Evolutionary conservation across 2,888 invertebrate species (phyloP).

Genomic region (Anthophora plumipes): DNA sequence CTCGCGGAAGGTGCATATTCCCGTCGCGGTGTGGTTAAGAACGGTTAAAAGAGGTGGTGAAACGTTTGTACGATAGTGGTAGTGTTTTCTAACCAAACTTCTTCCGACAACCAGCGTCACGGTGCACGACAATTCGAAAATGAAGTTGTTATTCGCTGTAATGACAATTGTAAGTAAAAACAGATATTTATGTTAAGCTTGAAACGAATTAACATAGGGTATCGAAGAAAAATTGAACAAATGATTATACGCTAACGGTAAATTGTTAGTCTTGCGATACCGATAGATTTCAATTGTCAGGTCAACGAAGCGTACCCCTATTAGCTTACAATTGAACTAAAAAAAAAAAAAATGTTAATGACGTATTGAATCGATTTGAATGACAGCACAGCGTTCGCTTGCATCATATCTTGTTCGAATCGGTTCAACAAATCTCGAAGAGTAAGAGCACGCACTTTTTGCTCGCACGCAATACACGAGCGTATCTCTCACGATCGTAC

Average conservation of each 20-base stretch:
- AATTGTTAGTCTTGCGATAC: not conserved
- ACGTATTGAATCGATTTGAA: not conserved
- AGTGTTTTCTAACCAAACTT: conserved; percentile 12
- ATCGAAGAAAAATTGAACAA: no score
- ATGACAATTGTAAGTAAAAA: conserved; percentile 45
- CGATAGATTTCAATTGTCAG: not conserved
- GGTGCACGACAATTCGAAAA: conserved; percentile 1
- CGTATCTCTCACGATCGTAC: not conserved
- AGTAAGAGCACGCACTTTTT: not conserved
- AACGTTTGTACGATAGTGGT: not conserved
- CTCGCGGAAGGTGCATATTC: conserved; percentile 38
- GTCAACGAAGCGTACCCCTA: not conserved
- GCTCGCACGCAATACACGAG: not conserved
- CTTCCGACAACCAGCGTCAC: not conserved
- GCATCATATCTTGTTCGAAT: conserved; percentile 21
- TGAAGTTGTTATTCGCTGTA: conserved; percentile 20
- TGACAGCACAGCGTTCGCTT: conserved; percentile 8
- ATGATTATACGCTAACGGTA: not conserved
- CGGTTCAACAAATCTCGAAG: conserved; percentile 11
- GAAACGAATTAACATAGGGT: not conserved
- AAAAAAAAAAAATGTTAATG: not conserved
- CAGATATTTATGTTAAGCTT: not conserved
- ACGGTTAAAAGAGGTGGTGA: conserved; percentile 17
- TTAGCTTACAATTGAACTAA: not conserved
- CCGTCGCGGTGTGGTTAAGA: conserved; percentile 36